phyloP scores from a whole-genome alignment of 1,140 invertebrate species.

The Dermatophagoides farinae region DNA sequence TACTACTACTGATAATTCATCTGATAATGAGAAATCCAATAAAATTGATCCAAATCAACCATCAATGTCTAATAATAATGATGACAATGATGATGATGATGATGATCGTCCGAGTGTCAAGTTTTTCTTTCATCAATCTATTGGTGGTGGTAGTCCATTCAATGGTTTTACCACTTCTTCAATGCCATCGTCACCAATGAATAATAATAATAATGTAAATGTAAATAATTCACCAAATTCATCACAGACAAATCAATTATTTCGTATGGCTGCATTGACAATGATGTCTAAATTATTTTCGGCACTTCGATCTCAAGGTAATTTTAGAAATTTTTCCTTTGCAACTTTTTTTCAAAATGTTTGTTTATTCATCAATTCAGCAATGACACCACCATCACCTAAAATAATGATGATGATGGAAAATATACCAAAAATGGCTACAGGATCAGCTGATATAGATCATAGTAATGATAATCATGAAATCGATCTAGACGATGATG shows the following conservation, averaged over 20 bases:
- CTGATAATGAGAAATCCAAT: no score
- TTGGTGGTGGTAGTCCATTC: no score
- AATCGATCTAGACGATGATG: constrained; percentile 1
- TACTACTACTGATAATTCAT: background rate
- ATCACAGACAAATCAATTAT: background rate
- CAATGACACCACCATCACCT: background rate
- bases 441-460: background rate
- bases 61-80: background rate
- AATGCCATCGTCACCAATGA: background rate
- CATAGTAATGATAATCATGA: background rate
- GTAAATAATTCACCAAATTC: background rate
- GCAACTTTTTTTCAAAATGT: background rate
- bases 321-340: background rate
- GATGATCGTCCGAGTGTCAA: background rate
- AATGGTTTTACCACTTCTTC: background rate
- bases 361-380: background rate
- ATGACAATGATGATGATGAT: background rate
- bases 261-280: constrained; percentile 2
- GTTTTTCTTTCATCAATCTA: background rate
- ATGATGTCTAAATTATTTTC: constrained; percentile 7
- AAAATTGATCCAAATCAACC: background rate
- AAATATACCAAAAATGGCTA: background rate
- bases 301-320: background rate
- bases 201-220: background rate
- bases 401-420: background rate